Evolutionary conservation across 2,888 invertebrate genomes (phyloP).

Genomic region (Coenonympha arcania): DNA sequence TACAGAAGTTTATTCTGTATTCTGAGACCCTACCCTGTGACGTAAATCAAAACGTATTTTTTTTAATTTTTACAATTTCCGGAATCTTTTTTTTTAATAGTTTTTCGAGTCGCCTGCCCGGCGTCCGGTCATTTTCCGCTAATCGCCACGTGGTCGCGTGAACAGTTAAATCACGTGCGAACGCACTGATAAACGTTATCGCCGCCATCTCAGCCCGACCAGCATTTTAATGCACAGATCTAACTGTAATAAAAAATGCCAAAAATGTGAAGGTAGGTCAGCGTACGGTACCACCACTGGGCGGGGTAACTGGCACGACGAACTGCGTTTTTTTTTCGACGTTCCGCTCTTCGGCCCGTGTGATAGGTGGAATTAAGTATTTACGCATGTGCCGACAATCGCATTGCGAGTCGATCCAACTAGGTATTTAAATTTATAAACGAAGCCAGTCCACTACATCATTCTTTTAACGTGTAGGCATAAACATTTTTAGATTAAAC

Average conservation of each 20-base stretch:
- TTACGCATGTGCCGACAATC: neutral
- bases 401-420: no score
- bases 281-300: slow-evolving; percentile 60
- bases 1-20: no score
- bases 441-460: no score
- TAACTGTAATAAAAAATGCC: slow-evolving; percentile 68
- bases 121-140: no score
- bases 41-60: no score
- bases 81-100: no score
- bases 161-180: neutral
- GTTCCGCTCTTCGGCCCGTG: slow-evolving; percentile 38
- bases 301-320: slow-evolving; percentile 50
- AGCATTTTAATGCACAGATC: slow-evolving; percentile 65
- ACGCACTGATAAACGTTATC: slow-evolving; percentile 37
- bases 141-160: slow-evolving; percentile 1
- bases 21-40: no score
- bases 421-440: no score
- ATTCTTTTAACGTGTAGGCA: no score
- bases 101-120: no score
- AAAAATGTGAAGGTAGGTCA: slow-evolving; percentile 70
- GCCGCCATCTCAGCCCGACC: slow-evolving; percentile 49
- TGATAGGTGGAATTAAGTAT: slow-evolving; percentile 22
- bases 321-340: slow-evolving; percentile 46
- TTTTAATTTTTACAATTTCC: no score
- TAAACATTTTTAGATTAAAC: no score